A percentile compares a stretch with the other conserved stretches of the same genome.
phyloP scores from a whole-genome alignment of 2,888 invertebrate species.

The Tetragonula carbonaria region DNA sequence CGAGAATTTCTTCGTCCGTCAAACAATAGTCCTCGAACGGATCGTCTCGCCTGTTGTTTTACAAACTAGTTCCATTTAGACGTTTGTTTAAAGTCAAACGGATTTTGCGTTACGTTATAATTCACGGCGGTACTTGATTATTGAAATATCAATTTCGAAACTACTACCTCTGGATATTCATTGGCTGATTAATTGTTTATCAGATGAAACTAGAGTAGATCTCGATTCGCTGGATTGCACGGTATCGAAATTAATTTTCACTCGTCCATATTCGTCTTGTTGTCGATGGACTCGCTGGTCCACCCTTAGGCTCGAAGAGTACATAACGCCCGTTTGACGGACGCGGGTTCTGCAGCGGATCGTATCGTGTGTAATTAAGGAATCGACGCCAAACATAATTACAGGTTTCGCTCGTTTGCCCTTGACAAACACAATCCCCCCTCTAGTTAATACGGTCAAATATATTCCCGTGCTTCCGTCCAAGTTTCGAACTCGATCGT shows the following conservation, averaged over 20 bases:
- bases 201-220: neutral
- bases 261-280: constrained; percentile 23
- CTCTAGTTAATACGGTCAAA: constrained; percentile 75
- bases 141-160: neutral
- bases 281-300: constrained; percentile 51
- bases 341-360: constrained; percentile 63
- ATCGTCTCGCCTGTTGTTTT: neutral
- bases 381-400: constrained; percentile 82
- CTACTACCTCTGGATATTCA: neutral
- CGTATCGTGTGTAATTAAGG: constrained; percentile 76
- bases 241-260: constrained; percentile 54
- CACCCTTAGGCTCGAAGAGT: constrained; percentile 55
- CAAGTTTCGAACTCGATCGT: constrained; percentile 43
- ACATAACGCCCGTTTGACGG: constrained; percentile 72
- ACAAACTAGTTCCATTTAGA: neutral
- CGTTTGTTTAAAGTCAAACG: too few species aligned
- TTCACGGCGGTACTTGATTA: neutral
- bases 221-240: neutral
- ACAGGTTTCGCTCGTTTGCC: constrained; percentile 80
- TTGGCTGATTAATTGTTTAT: constrained; percentile 3
- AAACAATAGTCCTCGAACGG: neutral
- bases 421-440: constrained; percentile 72
- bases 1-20: neutral
- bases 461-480: constrained; percentile 58
- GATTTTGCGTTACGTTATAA: neutral